phyloP scores from a whole-genome alignment of 2,797 vertebrate genomes.

The Malurus splendens region DNA sequence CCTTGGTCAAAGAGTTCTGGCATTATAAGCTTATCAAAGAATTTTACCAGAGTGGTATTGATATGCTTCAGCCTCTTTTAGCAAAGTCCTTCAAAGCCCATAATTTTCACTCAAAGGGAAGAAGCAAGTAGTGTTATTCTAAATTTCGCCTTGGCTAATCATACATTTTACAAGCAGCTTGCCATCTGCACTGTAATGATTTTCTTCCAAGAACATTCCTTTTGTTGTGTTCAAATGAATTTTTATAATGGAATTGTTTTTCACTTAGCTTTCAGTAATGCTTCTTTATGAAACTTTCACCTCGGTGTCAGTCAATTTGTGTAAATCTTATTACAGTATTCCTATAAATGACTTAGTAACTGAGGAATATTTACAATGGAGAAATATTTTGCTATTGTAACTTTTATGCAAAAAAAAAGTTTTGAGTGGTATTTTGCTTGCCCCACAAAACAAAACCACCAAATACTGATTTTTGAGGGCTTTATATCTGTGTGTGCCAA shows the following conservation, averaged over 20 bases:
- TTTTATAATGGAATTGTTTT: background rate
- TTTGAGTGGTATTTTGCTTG: background rate
- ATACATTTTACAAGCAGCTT: background rate
- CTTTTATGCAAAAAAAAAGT: background rate
- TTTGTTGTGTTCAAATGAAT: background rate
- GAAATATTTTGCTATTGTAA: background rate
- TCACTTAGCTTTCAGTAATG: background rate
- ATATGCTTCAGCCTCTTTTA: background rate
- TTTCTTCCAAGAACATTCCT: conserved; percentile 6
- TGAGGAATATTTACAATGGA: background rate
- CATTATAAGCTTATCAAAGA: background rate
- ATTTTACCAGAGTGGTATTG: background rate
- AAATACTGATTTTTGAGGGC: background rate
- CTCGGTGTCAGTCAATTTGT: background rate
- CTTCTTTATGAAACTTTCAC: background rate
- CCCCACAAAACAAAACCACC: background rate
- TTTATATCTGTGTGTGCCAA: background rate
- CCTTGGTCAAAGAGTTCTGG: background rate
- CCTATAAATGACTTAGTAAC: background rate
- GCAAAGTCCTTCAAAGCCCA: background rate
- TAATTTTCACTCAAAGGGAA: background rate
- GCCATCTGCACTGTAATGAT: background rate
- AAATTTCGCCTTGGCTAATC: background rate
- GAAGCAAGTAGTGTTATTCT: background rate
- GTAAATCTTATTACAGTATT: background rate